Conservation (phyloP, 2,113 vertebrate species). For the Bucco capensis region DNA sequence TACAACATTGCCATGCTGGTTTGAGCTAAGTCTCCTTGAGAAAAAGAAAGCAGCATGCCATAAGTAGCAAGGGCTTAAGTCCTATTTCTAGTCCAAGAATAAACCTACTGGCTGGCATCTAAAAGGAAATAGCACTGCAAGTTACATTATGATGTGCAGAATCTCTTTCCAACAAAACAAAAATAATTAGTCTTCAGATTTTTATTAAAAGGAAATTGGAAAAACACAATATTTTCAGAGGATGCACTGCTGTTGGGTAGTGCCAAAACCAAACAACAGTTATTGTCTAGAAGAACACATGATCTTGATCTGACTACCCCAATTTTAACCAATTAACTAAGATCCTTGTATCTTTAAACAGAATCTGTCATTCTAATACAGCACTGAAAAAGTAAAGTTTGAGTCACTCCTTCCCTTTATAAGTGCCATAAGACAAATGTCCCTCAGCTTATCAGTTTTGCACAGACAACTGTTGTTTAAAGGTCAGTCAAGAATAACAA, state of each 20-base stretch:
- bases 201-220: not conserved
- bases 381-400: not conserved
- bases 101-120: not conserved
- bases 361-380: not conserved
- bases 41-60: not conserved
- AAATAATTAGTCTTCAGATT: too few relatives aligned
- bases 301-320: not conserved
- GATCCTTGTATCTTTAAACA: not conserved
- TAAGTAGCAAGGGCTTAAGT: not conserved
- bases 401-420: not conserved
- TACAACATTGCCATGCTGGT: fast-evolving
- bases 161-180: too few relatives aligned
- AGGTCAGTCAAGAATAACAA: not conserved
- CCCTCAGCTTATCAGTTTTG: not conserved
- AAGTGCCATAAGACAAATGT: not conserved
- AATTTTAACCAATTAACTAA: not conserved
- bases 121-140: not conserved
- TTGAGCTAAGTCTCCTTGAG: not conserved
- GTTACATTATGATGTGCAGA: too few relatives aligned
- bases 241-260: not conserved
- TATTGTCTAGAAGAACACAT: not conserved
- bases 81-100: not conserved
- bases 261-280: not conserved
- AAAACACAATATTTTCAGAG: not conserved
- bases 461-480: not conserved